Percentiles rank a stretch among this genome's conserved stretches.
phyloP scores from a whole-genome alignment of 2,888 invertebrate species.

The Trachelus troglodyta region DNA sequence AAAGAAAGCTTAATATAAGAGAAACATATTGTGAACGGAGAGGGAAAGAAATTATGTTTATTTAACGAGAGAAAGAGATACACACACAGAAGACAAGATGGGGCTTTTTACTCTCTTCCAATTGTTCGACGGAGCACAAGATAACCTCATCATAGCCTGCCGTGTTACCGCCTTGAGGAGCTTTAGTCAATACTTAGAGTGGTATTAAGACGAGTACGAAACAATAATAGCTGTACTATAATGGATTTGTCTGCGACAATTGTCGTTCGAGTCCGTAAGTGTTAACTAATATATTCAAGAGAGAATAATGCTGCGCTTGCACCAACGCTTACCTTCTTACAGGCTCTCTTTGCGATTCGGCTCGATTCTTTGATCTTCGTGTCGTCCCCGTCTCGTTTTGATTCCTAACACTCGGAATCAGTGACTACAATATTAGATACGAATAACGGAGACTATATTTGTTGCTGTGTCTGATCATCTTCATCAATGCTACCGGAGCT shows the following conservation, averaged over 20 bases:
- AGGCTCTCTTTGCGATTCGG: background rate
- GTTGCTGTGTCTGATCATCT: background rate
- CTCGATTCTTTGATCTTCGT: background rate
- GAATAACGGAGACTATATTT: background rate
- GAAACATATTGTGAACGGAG: background rate
- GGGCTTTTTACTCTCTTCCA: constrained; percentile 16
- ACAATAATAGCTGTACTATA: constrained; percentile 19
- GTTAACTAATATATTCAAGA: constrained; percentile 44
- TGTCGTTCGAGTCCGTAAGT: constrained; percentile 35
- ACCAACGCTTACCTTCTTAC: constrained; percentile 40
- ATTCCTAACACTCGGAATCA: background rate
- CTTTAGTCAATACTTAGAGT: constrained; percentile 21
- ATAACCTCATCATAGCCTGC: constrained; percentile 5
- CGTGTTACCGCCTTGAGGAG: constrained; percentile 14
- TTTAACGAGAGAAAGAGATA: constrained; percentile 6
- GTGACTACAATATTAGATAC: background rate
- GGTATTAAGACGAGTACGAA: constrained; percentile 9
- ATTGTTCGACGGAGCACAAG: constrained; percentile 14
- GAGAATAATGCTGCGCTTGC: constrained; percentile 43
- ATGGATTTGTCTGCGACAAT: constrained; percentile 9
- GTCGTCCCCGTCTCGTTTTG: background rate
- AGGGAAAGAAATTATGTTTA: background rate
- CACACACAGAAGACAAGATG: background rate
- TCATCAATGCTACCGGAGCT: background rate
- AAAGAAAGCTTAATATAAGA: background rate